Evolutionary conservation across 2,888 invertebrate species (phyloP), one percentile per base, ranked within the genome.

Genomic region (Patella ulyssiponensis): DNA sequence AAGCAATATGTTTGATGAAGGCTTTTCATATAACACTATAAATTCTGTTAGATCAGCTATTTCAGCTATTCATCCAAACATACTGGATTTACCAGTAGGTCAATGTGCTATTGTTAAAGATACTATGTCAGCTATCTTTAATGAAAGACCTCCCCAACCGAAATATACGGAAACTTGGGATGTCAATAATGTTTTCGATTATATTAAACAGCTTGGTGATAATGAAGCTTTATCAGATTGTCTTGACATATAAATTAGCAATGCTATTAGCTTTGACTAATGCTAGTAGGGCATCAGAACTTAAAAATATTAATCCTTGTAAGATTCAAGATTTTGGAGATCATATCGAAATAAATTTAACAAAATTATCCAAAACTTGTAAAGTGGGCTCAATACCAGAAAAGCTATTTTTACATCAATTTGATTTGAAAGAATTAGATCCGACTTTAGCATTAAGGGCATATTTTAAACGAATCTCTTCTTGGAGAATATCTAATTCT

Each of bases 151-250:
- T 11, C 78, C 74, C 4, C 3, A 11, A 70, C 78, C 75, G n/a
- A 74, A 54, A 51, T 78, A 78, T 71, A 20, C 71, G 2, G 78
- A 78, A 15, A 78, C 74, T n/a, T 78, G 78, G 78, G 71, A 70
- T 64, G 78, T 78, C 5, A 51, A 71, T 17, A 44, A 15, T 33
- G 78, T 78, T 9, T 44, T 78, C 15, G 33, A 52, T 11, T 54
- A 71, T n/a, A 75, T 75, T 17, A 15, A 17, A 5, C 23, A 20
- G 12, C 5, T 71, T 11, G 75, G 78, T 11, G 27, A 54, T 17
- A 54, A 54, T 54, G 54, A 54, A 1, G 12, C 54, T 54, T 54
- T 54, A 54, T 54, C 54, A 15, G 54, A 54, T 54, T 9, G 27
- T 7, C 4, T 51, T 78, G 7, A 44, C 78, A 1, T 64, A 54